These are phyloP conservation scores for Sceloporus undulatus DNA, from an alignment of 2,113 vertebrate species.

Conservation along the genomic window DNA sequence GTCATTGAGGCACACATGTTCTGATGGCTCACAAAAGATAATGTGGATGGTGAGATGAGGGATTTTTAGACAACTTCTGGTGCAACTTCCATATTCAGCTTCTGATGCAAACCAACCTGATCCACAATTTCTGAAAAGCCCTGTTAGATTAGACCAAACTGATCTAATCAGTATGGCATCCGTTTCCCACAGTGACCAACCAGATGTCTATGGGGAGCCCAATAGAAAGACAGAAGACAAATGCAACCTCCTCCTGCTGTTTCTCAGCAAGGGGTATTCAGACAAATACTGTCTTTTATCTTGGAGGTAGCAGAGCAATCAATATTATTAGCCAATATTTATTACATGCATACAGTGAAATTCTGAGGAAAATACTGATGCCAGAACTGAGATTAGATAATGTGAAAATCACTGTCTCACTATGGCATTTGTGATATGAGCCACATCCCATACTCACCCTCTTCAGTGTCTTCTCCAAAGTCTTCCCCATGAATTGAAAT, in stretches of 20 bases:
- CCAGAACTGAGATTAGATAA: not conserved
- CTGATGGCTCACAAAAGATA: not conserved
- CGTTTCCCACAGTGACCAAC: too few relatives aligned
- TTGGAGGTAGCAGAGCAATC: not conserved
- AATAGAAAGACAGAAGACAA: not conserved
- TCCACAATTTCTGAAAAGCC: not conserved
- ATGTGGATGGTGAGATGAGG: not conserved
- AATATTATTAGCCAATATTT: not conserved
- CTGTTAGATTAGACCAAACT: not conserved
- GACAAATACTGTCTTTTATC: not conserved
- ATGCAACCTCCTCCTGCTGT: not conserved
- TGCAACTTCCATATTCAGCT: not conserved
- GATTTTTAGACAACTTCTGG: not conserved
- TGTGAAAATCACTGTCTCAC: not conserved
- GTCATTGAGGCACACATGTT: not conserved
- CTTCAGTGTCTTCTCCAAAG: conserved; percentile 73
- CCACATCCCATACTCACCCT: conserved; percentile 72
- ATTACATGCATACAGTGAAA: not conserved
- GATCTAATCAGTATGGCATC: not conserved
- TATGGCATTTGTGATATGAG: conserved; percentile 8
- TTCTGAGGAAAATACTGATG: not conserved
- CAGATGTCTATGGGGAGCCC: not conserved
- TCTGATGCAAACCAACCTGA: not conserved
- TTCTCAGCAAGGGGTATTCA: not conserved
- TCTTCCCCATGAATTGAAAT: conserved; percentile 72